Base-by-base conservation (phyloP, 2,888 invertebrate species). In the Idaea dimidiata region DNA sequence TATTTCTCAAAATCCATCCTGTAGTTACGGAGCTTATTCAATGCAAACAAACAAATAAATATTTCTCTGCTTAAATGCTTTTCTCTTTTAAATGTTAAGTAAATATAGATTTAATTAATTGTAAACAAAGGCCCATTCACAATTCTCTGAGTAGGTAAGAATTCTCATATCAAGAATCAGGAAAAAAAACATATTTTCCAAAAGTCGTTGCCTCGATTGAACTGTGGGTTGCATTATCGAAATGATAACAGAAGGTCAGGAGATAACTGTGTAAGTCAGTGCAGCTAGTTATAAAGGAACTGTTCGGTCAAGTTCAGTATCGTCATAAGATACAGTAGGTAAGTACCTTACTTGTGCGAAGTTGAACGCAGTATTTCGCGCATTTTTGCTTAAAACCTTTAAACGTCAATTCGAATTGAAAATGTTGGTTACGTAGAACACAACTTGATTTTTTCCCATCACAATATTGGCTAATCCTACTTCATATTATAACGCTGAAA, bases 161-260 rank as follows among this genome's bases (percentile, higher is more conserved):
- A 74, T 72, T 67, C 62, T 70, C 64, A 79, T 86, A 86, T 85
- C 81, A 56, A 16, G 70, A 75, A 82, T 78, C 77, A 79, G 82
- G 82, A 85, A 86, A 85, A 79, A 83, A 78, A 82, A 24, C 24
- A 82, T 74, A 76, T 82, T 85, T 85, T 83, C 82, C 84, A 86
- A 89, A 87, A 85, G 89, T 89, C 89, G 83, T 88, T 89, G 88
- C 75, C 89, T 78, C 84, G 84, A 74, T 62, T 84, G 87, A 86
- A 88, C 88, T 83, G 76, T 76, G 81, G 73, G 81, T 76, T 73
- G 65, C 74, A 71, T 70, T 87, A 86, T 86, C 86, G 76, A 71
- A 74, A 78, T 73, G 72, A 88, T 69, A 77, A 67, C 73, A 78
- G 78, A 83, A 84, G 88, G 89, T 89, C 88, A 86, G 76, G 74